These are phyloP conservation scores for Coleophora deauratella DNA, from an alignment of 2,888 invertebrate genomes.

Conservation along the genomic window DNA sequence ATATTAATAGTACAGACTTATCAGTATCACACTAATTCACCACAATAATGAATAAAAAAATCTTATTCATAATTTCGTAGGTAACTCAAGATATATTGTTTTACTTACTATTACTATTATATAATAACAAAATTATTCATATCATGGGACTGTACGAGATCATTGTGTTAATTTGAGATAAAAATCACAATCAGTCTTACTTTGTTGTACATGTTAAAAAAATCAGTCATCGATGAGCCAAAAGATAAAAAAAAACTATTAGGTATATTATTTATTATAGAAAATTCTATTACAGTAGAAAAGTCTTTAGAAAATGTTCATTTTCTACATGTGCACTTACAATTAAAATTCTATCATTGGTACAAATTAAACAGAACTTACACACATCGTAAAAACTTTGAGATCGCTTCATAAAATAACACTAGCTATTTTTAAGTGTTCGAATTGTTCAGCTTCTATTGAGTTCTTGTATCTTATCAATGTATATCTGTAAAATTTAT, in stretches of 20 bases:
- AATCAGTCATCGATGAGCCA: slow-evolving; percentile 10
- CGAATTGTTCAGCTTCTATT: too few relatives aligned
- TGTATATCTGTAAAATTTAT: too few relatives aligned
- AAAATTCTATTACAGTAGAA: too few relatives aligned
- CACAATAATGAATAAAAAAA: slow-evolving; percentile 3
- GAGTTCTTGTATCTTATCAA: too few relatives aligned
- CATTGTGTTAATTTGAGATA: slow-evolving; percentile 6
- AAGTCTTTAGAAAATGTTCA: background rate
- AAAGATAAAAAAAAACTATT: slow-evolving; percentile 6
- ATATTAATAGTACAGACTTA: slow-evolving; percentile 4
- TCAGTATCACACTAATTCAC: background rate
- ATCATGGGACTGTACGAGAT: slow-evolving; percentile 8
- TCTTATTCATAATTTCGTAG: background rate
- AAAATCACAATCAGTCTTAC: slow-evolving; percentile 9
- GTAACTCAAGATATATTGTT: slow-evolving; percentile 2
- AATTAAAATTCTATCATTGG: background rate
- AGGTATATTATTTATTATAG: too few relatives aligned
- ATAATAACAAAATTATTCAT: background rate
- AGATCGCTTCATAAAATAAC: too few relatives aligned
- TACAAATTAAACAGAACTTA: too few relatives aligned
- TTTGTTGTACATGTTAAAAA: slow-evolving; percentile 5
- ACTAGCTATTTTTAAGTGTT: too few relatives aligned
- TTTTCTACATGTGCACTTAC: background rate
- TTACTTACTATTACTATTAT: too few relatives aligned
- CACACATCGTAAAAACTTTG: too few relatives aligned